Evolutionary conservation across 1,140 invertebrate genomes (phyloP).

Genomic region (Aphelinus certus): DNA sequence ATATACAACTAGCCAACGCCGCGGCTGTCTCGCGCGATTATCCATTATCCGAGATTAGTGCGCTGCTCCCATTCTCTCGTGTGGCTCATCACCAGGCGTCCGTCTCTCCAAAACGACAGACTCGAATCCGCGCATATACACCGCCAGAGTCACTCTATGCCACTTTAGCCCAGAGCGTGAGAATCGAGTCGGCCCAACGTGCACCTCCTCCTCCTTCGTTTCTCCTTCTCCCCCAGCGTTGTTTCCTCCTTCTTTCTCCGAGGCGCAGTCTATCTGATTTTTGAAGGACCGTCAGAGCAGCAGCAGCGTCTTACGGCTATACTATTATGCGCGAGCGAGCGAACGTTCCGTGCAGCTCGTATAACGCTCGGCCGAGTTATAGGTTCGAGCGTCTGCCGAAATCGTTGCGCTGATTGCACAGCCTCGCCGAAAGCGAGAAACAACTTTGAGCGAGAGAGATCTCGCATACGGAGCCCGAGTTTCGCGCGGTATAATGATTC

Average conservation of each 20-base stretch:
- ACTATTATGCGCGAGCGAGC: too few species aligned
- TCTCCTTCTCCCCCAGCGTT: not conserved
- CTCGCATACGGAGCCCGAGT: too few species aligned
- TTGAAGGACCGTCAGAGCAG: not conserved
- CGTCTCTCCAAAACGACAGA: too few species aligned
- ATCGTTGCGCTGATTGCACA: too few species aligned
- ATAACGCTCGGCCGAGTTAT: too few species aligned
- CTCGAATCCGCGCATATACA: too few species aligned
- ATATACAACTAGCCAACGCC: conserved; percentile 55
- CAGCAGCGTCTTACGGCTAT: too few species aligned
- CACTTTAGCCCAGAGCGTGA: conserved; percentile 20
- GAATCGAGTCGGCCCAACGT: conserved; percentile 14
- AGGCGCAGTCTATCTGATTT: not conserved
- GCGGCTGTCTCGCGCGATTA: conserved; percentile 36
- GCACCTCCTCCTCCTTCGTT: not conserved
- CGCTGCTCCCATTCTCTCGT: not conserved
- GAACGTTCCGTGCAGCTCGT: too few species aligned
- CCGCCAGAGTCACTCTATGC: conserved; percentile 1
- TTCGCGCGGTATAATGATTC: too few species aligned
- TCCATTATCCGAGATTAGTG: conserved; percentile 46
- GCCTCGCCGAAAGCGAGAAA: too few species aligned
- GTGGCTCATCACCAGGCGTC: not conserved
- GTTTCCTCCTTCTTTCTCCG: conserved; percentile 12
- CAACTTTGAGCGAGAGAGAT: too few species aligned
- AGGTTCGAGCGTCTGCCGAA: too few species aligned